These are phyloP conservation scores for Lethenteron reissneri DNA, from an alignment of 2,113 vertebrate genomes.

Conservation along the genomic window DNA sequence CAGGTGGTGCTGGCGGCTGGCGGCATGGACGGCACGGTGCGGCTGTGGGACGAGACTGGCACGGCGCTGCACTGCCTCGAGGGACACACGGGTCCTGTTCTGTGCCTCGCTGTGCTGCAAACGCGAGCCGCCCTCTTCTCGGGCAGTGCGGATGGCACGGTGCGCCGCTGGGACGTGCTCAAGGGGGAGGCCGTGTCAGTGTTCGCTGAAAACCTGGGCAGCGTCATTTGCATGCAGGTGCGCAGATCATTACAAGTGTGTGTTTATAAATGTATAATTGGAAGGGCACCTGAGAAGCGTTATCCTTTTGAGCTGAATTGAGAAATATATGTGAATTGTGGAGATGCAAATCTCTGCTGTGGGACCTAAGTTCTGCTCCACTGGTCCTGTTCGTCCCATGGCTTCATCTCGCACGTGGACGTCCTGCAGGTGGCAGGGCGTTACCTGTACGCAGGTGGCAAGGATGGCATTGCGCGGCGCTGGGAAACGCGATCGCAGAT, in stretches of 20 bases:
- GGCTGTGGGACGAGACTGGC: constrained; percentile 41
- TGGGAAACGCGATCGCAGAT: constrained; percentile 33
- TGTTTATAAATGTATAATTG: not conserved
- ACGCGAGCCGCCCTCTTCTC: constrained; percentile 32
- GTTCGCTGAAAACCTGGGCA: constrained; percentile 39
- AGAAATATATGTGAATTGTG: constrained; percentile 5
- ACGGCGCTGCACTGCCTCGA: constrained; percentile 36
- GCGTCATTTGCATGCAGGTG: constrained; percentile 43
- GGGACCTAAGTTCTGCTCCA: constrained; percentile 5
- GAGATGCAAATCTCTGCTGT: constrained; percentile 9
- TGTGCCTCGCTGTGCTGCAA: constrained; percentile 32
- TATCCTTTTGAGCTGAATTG: constrained; percentile 7
- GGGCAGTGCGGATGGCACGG: constrained; percentile 34
- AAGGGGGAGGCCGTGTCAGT: constrained; percentile 34
- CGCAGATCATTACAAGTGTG: constrained; percentile 10
- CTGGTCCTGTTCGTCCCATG: constrained; percentile 7
- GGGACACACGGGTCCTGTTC: constrained; percentile 35
- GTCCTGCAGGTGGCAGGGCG: constrained; percentile 26
- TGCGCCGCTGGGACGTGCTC: constrained; percentile 39
- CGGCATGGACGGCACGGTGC: constrained; percentile 38
- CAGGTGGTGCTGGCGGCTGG: constrained; percentile 32
- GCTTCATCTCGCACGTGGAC: not conserved
- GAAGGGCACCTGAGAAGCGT: constrained; percentile 10
- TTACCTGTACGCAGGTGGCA: constrained; percentile 33
- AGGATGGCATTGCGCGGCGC: constrained; percentile 34